Evolutionary conservation across 2,888 invertebrate genomes (phyloP).

Genomic region (Iselma pallidipennis): DNA sequence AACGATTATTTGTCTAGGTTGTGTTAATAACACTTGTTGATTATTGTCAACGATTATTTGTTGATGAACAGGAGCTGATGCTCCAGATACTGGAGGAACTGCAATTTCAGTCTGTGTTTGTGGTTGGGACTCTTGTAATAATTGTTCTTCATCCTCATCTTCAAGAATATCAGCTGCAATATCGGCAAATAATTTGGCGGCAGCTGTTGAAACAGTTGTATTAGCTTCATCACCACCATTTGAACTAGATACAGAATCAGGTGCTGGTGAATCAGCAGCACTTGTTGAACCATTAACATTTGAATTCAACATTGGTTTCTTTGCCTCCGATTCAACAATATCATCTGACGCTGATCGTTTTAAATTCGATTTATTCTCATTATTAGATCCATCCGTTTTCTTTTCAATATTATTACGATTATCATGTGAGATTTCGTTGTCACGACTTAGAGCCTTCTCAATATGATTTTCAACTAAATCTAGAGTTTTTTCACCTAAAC

Average conservation of each 20-base stretch:
- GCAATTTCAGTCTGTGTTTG: constrained; percentile 17
- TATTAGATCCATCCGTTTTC: constrained; percentile 22
- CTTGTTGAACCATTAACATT: constrained; percentile 43
- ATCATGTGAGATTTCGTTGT: constrained; percentile 37
- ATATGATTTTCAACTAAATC: constrained; percentile 66
- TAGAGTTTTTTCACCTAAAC: constrained; percentile 61
- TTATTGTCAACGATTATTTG: constrained; percentile 53
- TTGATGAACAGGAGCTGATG: constrained; percentile 33
- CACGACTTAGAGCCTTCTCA: constrained; percentile 57
- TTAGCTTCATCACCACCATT: constrained; percentile 60
- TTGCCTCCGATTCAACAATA: constrained; percentile 54
- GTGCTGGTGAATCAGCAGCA: constrained; percentile 56
- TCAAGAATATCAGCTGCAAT: constrained; percentile 82
- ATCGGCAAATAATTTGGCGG: constrained; percentile 84
- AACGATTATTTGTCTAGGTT: constrained; percentile 61
- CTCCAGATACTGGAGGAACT: constrained; percentile 21
- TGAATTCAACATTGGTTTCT: constrained; percentile 49
- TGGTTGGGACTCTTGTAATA: constrained; percentile 47
- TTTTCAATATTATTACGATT: constrained; percentile 8
- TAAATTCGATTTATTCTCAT: constrained; percentile 51
- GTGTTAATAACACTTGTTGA: constrained; percentile 51
- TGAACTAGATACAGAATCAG: constrained; percentile 56
- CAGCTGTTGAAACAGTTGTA: constrained; percentile 76
- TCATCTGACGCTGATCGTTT: constrained; percentile 53
- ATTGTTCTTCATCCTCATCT: constrained; percentile 70